Conservation (phyloP, 2,888 invertebrate genomes). For the Rotaria magnacalcarata region DNA sequence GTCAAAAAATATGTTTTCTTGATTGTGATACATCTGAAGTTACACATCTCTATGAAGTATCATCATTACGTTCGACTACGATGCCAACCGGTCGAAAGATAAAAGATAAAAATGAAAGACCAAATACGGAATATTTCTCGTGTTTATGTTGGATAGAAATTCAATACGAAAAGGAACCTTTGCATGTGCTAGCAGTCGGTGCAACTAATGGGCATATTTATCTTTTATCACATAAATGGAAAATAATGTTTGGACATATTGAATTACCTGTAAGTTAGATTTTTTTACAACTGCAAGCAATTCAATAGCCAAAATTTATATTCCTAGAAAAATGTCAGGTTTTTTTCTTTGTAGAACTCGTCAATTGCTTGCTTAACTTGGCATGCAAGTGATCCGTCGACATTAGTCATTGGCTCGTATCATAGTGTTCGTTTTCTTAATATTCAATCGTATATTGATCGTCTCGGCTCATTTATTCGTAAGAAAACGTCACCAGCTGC, state of each 20-base stretch:
- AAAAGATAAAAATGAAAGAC: background rate
- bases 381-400: background rate
- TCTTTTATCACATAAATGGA: conserved; percentile 11
- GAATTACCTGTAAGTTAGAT: conserved; percentile 11
- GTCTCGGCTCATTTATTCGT: background rate
- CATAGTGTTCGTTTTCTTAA: background rate
- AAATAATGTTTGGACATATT: conserved; percentile 14
- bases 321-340: too few species aligned
- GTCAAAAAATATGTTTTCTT: conserved; percentile 8
- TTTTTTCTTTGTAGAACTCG: background rate
- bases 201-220: conserved; percentile 32
- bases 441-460: background rate
- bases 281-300: too few species aligned
- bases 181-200: background rate
- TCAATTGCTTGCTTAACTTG: background rate
- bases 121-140: background rate
- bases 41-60: background rate
- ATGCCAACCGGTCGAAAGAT: background rate
- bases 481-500: background rate
- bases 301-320: too few species aligned
- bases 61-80: background rate
- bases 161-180: background rate
- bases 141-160: conserved; percentile 28
- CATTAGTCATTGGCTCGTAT: background rate
- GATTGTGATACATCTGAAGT: conserved; percentile 20